Base-by-base conservation (phyloP, 2,888 invertebrate genomes). In the Lymantria dispar region DNA sequence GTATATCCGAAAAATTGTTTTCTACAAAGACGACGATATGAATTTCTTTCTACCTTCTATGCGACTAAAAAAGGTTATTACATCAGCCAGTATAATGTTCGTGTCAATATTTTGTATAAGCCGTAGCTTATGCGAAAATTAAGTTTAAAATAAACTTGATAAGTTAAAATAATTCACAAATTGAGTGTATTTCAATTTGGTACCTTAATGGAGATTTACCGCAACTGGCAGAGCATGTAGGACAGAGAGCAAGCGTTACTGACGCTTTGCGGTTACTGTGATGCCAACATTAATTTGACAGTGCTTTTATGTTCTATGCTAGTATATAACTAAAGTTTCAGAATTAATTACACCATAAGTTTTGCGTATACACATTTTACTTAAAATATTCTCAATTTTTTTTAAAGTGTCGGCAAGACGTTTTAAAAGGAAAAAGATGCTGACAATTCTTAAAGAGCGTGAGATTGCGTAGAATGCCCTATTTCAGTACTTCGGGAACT, bases 201-300 rank as follows among this genome's bases (percentile, higher is more conserved):
- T 67, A 54, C 61, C 58, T 55, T 74, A 80, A 80, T 80, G 79
- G 77, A 71, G 56, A 62, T 65, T 67, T 30, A 51, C 78, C 76
- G 60, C 78, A 74, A 53, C 49, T 53, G 52, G 52, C 50, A 56
- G 47, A 60, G 38, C 10, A 22, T 39, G 43, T 38, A 46, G 40
- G 47, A 9, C 40, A 46, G 39, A 51, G 41, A 55, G 49, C 58
- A 29, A 50, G 33, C 50, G 47, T 38, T 48, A 57, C 54, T 33
- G 45, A 60, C 53, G 50, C 47, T 54, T 48, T 56, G 65, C 14
- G 68, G 69, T 56, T 50, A 54, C 43, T n/a, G 57, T 39, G 46
- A 47, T 56, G 55, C 48, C 58, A 54, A 47, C 50, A 60, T 64
- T 50, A 14, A 53, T 38, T 47, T 62, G 40, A 33, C 10, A 33